phyloP scores from a whole-genome alignment of 1,140 invertebrate genomes.

The Vanessa atalanta region DNA sequence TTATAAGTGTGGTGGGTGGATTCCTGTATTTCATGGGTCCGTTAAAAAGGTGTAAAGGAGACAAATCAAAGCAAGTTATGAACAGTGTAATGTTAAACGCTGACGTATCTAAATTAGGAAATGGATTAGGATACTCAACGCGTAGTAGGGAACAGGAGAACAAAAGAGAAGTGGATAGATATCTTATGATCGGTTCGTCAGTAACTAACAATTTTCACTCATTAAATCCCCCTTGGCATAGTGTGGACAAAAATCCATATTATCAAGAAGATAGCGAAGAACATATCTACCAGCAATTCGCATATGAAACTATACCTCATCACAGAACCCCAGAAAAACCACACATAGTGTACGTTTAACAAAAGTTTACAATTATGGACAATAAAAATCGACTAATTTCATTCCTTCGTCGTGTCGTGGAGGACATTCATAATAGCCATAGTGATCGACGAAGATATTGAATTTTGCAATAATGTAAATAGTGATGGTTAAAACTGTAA shows the following conservation, averaged over 20 bases:
- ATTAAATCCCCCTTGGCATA: constrained; percentile 81
- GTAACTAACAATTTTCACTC: constrained; percentile 82
- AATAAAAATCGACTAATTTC: constrained; percentile 57
- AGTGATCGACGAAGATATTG: constrained; percentile 54
- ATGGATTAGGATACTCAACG: constrained; percentile 75
- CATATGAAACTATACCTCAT: constrained; percentile 80
- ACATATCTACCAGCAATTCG: constrained; percentile 82
- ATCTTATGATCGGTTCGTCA: constrained; percentile 81
- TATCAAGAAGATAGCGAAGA: constrained; percentile 78
- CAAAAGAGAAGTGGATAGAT: constrained; percentile 80
- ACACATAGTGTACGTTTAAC: constrained; percentile 85
- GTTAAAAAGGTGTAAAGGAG: constrained; percentile 79
- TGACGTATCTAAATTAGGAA: constrained; percentile 77
- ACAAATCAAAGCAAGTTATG: constrained; percentile 80
- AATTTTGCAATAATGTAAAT: constrained; percentile 78
- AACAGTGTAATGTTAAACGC: constrained; percentile 77
- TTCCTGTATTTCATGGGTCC: constrained; percentile 82
- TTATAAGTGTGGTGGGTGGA: constrained; percentile 80
- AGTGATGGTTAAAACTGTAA: constrained; percentile 76
- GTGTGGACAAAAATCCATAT: constrained; percentile 79
- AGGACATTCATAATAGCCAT: constrained; percentile 51
- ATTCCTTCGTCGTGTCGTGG: constrained; percentile 53
- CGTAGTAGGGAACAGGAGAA: constrained; percentile 75
- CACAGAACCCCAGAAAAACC: constrained; percentile 81
- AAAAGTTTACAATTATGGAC: constrained; percentile 67